A percentile compares a stretch with the other conserved stretches of the same genome.
phyloP scores from a whole-genome alignment of 1,140 invertebrate species.

The Hypothenemus hampei region DNA sequence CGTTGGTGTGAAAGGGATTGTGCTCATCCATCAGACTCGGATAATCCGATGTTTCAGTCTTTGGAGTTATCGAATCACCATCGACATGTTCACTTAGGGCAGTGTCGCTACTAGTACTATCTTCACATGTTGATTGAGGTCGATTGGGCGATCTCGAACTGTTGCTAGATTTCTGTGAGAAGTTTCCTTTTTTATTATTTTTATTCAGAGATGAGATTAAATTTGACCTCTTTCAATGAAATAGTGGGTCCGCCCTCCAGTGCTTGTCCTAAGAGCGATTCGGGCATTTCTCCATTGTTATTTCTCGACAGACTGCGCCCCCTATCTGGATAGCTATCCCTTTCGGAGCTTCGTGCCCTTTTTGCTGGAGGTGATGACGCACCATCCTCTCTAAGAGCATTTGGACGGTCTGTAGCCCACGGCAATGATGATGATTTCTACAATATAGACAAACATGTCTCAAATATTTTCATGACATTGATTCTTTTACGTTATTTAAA shows the following conservation, averaged over 20 bases:
- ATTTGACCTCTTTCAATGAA: conserved; percentile 48
- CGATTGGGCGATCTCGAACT: conserved; percentile 51
- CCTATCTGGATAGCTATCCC: conserved; percentile 34
- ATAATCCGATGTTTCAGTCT: conserved; percentile 59
- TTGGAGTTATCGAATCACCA: conserved; percentile 49
- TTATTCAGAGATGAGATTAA: too few species aligned
- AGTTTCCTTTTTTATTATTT: conserved; percentile 2
- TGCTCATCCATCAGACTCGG: conserved; percentile 58
- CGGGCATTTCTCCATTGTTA: conserved; percentile 52
- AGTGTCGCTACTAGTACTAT: conserved; percentile 67
- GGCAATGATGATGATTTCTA: conserved; percentile 46
- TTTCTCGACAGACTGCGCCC: conserved; percentile 48
- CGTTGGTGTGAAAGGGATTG: conserved; percentile 61
- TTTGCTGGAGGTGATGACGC: conserved; percentile 52
- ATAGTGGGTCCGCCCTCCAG: conserved; percentile 60
- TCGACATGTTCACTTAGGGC: conserved; percentile 59
- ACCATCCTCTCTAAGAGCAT: conserved; percentile 44
- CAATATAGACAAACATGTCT: too few species aligned
- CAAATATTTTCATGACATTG: too few species aligned
- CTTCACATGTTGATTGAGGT: conserved; percentile 72
- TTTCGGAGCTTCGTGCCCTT: conserved; percentile 50
- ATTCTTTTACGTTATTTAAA: too few species aligned
- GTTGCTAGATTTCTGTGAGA: conserved; percentile 19
- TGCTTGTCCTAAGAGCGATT: conserved; percentile 67
- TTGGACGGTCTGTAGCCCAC: conserved; percentile 50